Conservation (phyloP, 2,113 vertebrate genomes). For the Trogon melanurus region DNA sequence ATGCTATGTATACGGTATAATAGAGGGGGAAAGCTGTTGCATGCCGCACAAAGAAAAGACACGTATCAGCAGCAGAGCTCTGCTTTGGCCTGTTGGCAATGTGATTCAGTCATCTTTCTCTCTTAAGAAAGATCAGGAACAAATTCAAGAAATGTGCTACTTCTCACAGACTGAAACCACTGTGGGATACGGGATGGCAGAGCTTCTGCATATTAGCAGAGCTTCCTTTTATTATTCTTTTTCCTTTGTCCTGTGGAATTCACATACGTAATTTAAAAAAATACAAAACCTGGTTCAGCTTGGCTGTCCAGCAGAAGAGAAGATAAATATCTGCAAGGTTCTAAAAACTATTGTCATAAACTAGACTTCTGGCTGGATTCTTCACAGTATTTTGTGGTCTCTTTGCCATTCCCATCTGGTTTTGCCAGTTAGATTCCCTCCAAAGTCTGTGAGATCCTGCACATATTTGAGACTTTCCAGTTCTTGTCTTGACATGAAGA, state of each 20-base stretch:
- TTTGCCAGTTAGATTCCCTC: neutral
- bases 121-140: neutral
- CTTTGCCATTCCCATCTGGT: neutral
- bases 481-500: neutral
- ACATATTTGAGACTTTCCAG: neutral
- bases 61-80: neutral
- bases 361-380: neutral
- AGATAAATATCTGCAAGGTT: neutral
- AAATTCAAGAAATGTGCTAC: neutral
- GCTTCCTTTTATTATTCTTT: too few species aligned
- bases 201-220: neutral
- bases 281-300: neutral
- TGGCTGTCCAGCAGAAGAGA: neutral
- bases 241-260: neutral
- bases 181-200: neutral
- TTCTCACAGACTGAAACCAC: neutral
- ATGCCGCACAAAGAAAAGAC: neutral
- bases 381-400: neutral
- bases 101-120: neutral
- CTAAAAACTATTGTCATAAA: neutral
- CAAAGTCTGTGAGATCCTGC: neutral
- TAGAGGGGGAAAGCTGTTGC: neutral
- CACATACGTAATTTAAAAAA: neutral
- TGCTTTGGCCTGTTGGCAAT: neutral
- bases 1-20: accelerated